These are phyloP conservation scores for Dasyprocta punctata DNA, from an alignment of 2,113 vertebrate genomes.

Conservation along the genomic window DNA sequence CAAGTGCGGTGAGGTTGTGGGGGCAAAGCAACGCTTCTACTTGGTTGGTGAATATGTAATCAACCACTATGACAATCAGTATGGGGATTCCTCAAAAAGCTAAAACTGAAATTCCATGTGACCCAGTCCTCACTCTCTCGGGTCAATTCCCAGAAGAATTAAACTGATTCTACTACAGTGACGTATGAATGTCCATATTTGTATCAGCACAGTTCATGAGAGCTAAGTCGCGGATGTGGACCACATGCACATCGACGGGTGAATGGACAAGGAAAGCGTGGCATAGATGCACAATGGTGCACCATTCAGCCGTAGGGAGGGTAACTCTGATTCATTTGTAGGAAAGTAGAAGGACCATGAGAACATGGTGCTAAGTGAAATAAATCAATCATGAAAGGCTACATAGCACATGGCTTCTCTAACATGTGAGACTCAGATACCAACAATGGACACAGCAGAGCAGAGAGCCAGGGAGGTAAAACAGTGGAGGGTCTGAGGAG, in stretches of 20 bases:
- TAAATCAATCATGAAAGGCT: background rate
- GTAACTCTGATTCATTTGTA: background rate
- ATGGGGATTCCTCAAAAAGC: background rate
- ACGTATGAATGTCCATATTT: rapidly evolving
- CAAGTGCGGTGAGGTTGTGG: background rate
- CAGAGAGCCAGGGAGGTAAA: background rate
- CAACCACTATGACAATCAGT: background rate
- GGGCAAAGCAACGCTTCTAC: background rate
- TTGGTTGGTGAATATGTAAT: too few relatives aligned
- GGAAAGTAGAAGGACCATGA: background rate
- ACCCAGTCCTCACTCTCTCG: background rate
- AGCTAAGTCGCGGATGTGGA: background rate
- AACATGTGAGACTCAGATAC: background rate
- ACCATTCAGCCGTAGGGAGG: background rate
- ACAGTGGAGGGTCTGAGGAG: background rate
- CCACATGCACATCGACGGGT: rapidly evolving
- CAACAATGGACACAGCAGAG: background rate
- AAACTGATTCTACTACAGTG: background rate
- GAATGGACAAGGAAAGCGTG: background rate
- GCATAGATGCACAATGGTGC: background rate
- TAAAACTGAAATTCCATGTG: background rate
- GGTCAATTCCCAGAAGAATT: background rate
- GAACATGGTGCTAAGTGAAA: background rate
- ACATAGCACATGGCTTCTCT: background rate
- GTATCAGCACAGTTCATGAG: background rate